These are phyloP conservation scores for Lasioglossum leucozonium DNA, from an alignment of 2,888 invertebrate genomes.

Conservation along the genomic window DNA sequence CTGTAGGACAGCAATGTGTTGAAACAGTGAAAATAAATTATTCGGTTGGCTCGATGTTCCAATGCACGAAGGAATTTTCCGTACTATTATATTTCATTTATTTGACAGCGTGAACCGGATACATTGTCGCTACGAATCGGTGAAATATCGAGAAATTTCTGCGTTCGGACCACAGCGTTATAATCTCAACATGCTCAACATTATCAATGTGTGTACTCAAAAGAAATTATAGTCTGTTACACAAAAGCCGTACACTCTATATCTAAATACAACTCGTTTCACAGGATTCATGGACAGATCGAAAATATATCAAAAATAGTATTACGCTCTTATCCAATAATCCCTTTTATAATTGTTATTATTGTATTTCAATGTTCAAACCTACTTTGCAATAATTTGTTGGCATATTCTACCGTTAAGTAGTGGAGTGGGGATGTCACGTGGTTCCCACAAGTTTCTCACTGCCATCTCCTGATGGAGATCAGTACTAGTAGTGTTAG, in stretches of 20 bases:
- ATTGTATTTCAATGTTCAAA: too few species aligned
- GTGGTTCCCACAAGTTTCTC: too few species aligned
- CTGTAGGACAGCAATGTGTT: not conserved
- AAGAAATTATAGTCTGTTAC: not conserved
- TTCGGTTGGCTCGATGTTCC: not conserved
- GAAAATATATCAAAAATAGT: too few species aligned
- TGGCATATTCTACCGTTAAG: too few species aligned
- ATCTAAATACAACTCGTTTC: not conserved
- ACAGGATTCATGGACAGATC: too few species aligned
- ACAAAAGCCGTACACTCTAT: not conserved
- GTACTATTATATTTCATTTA: not conserved
- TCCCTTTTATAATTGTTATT: too few species aligned
- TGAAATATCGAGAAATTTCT: not conserved
- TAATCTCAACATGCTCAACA: not conserved
- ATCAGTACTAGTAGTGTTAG: too few species aligned
- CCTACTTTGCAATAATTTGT: too few species aligned
- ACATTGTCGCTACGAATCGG: not conserved
- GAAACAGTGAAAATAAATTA: slow-evolving; percentile 2
- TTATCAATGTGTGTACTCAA: not conserved
- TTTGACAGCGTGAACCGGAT: not conserved
- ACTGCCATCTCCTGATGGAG: too few species aligned
- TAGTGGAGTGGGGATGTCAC: too few species aligned
- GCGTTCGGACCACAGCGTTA: not conserved
- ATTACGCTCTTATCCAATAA: too few species aligned
- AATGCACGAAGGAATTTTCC: not conserved